phyloP scores from a whole-genome alignment of 2,113 vertebrate genomes.

The Suncus etruscus region DNA sequence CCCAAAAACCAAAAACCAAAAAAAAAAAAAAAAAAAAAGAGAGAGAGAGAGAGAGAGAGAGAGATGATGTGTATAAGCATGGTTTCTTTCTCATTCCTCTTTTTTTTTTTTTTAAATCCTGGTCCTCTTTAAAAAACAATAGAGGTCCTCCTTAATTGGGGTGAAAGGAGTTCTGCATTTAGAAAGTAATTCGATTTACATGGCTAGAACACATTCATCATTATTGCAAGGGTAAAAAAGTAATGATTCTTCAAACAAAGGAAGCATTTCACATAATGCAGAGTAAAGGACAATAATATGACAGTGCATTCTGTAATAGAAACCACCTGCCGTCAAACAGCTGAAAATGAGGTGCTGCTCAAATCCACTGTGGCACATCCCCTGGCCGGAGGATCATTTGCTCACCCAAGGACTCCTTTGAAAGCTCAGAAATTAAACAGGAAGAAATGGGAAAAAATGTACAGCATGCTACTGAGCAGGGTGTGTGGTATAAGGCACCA shows the following conservation, averaged over 20 bases:
- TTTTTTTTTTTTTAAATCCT: conserved; percentile 48
- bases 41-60: no score
- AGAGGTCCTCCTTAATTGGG: conserved; percentile 27
- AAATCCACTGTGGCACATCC: neutral
- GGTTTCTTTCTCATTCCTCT: conserved; percentile 12
- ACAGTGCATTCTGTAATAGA: conserved; percentile 54
- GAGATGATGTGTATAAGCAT: neutral
- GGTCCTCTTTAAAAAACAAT: conserved; percentile 41
- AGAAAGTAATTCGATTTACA: conserved; percentile 60
- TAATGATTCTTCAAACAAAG: conserved; percentile 69
- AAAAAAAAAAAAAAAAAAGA: no score
- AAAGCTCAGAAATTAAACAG: conserved; percentile 15
- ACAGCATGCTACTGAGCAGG: neutral
- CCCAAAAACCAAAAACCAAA: no score
- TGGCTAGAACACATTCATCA: conserved; percentile 51
- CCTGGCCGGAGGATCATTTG: neutral
- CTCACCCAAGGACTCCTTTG: neutral
- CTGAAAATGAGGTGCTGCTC: conserved; percentile 23
- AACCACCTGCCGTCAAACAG: conserved; percentile 62
- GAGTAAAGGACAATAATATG: conserved; percentile 54
- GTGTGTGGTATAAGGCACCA: neutral
- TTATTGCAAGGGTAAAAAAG: neutral
- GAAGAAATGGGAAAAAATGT: neutral
- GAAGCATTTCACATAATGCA: conserved; percentile 65
- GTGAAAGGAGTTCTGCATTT: conserved; percentile 24